Percentiles rank a stretch among this genome's conserved stretches.
phyloP scores from a whole-genome alignment of 2,888 invertebrate genomes.

The Drosophila pegasa region DNA sequence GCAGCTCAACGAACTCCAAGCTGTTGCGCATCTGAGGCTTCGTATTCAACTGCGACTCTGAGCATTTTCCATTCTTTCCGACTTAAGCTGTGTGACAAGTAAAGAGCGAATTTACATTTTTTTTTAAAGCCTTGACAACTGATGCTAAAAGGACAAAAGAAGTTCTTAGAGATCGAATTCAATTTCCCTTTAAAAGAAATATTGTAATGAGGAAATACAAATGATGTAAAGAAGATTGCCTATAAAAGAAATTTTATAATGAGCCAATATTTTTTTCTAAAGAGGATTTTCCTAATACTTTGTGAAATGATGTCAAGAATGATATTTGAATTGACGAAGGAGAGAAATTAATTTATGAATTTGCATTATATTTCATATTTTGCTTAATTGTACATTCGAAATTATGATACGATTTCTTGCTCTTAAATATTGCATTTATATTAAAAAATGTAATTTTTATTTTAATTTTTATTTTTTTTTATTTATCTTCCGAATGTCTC shows the following conservation, averaged over 20 bases:
- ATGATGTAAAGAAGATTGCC: neutral
- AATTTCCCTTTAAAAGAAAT: neutral
- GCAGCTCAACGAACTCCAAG: slow-evolving; percentile 16
- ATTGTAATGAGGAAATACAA: neutral
- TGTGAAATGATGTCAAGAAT: neutral
- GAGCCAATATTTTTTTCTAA: neutral
- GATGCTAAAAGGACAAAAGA: neutral
- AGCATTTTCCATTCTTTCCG: slow-evolving; percentile 8
- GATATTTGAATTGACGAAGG: neutral
- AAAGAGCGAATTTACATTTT: neutral
- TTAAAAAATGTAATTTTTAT: no score
- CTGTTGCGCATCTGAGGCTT: slow-evolving; percentile 12
- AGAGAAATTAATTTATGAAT: no score
- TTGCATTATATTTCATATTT: no score
- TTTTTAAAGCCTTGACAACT: neutral
- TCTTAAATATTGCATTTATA: no score
- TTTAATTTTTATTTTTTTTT: no score
- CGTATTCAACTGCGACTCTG: neutral
- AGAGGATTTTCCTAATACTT: no score
- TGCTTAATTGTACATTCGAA: no score
- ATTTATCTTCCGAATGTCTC: no score
- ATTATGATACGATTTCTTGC: no score
- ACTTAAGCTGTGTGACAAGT: slow-evolving; percentile 9
- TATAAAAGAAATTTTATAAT: neutral
- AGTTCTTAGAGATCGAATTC: neutral